These are phyloP conservation scores for Sphenopsis melanotis DNA, from an alignment of 2,797 vertebrate genomes.

Conservation along the genomic window DNA sequence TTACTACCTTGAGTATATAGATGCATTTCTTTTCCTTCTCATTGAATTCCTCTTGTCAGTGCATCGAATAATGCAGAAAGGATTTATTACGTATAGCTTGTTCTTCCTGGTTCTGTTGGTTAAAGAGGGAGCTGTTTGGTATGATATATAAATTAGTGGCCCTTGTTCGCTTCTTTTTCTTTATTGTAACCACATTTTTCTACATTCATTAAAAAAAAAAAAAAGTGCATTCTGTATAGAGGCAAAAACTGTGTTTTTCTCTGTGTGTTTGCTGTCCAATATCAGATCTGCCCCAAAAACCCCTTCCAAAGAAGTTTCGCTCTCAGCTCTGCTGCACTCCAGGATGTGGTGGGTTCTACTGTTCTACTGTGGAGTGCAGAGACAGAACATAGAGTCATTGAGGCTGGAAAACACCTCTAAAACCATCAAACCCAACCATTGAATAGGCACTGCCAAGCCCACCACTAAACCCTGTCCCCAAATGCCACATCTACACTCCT, in stretches of 20 bases:
- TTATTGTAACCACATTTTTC: not conserved
- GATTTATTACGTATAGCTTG: not conserved
- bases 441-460: not conserved
- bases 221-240: not conserved
- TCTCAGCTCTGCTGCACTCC: not conserved
- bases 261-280: fast-evolving
- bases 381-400: fast-evolving
- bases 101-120: not conserved
- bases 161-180: not conserved
- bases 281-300: fast-evolving
- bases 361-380: too few relatives aligned
- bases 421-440: not conserved
- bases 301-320: not conserved
- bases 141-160: not conserved
- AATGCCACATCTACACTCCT: too few relatives aligned
- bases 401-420: not conserved
- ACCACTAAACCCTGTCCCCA: not conserved
- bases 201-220: not conserved
- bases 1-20: not conserved
- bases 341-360: not conserved
- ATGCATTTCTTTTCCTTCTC: not conserved
- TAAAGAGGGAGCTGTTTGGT: not conserved
- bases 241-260: not conserved
- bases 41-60: not conserved
- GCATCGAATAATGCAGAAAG: not conserved